Percentiles rank a stretch among this genome's conserved stretches.
Conservation (phyloP, 2,113 vertebrate genomes). For the Malurus alboscapulatus region DNA sequence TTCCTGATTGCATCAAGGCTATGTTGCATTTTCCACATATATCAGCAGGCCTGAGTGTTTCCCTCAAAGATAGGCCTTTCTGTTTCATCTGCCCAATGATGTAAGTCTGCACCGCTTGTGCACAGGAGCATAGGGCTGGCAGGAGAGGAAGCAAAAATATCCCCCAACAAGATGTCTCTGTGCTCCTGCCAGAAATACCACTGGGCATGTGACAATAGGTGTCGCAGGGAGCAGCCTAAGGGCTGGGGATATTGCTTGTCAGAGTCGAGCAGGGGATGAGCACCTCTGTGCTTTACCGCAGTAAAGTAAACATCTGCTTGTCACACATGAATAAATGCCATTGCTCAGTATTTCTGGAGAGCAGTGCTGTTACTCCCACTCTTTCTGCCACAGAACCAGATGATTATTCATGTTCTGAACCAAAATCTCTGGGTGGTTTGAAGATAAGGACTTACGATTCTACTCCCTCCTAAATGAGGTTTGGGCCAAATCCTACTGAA, state of each 20-base stretch:
- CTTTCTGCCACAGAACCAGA: not conserved
- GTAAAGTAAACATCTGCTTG: not conserved
- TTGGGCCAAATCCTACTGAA: not conserved
- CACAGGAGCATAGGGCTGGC: rapidly evolving
- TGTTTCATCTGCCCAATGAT: not conserved
- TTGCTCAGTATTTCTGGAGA: not conserved
- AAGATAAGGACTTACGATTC: not conserved
- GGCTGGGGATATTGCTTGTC: not conserved
- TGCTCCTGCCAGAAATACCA: not conserved
- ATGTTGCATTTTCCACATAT: not conserved
- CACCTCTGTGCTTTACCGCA: not conserved
- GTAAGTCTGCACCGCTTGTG: not conserved
- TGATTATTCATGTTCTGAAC: not conserved
- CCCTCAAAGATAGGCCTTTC: not conserved
- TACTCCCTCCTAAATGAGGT: not conserved
- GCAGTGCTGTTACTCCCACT: not conserved
- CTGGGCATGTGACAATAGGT: not conserved
- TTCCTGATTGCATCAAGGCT: not conserved
- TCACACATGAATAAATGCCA: not conserved
- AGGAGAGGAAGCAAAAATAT: not conserved
- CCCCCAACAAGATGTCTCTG: not conserved
- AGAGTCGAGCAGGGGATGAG: not conserved
- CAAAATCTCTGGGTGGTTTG: not conserved
- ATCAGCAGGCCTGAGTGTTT: not conserved
- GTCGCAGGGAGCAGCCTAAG: not conserved